A percentile compares a stretch with the other conserved stretches of the same genome.
phyloP scores from a whole-genome alignment of 1,140 invertebrate species.

The Nymphalis io region DNA sequence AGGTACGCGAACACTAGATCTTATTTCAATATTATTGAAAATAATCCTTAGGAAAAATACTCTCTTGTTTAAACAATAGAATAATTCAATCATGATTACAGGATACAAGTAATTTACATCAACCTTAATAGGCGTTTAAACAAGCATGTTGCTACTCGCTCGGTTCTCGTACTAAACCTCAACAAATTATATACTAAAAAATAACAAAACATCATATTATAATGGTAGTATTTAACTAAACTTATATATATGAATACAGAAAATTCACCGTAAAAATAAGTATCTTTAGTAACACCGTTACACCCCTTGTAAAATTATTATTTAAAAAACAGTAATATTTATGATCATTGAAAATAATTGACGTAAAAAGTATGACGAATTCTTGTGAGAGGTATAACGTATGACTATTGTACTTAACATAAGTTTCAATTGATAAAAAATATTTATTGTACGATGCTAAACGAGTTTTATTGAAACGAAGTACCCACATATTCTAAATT shows the following conservation, averaged over 20 bases:
- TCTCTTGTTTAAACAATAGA: too few relatives aligned
- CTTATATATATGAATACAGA: background rate
- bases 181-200: too few relatives aligned
- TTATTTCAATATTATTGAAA: too few relatives aligned
- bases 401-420: conserved; percentile 41
- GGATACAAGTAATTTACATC: too few relatives aligned
- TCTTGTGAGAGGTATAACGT: conserved; percentile 53
- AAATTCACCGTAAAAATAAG: conserved; percentile 21
- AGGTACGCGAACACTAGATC: too few relatives aligned
- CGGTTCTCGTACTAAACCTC: too few relatives aligned
- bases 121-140: too few relatives aligned
- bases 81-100: too few relatives aligned
- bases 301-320: conserved; percentile 38
- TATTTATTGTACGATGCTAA: conserved; percentile 43
- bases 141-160: too few relatives aligned
- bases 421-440: conserved; percentile 66
- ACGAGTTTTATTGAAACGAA: conserved; percentile 56
- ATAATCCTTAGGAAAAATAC: too few relatives aligned
- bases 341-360: conserved; percentile 51
- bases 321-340: conserved; percentile 35
- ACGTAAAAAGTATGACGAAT: conserved; percentile 71
- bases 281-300: conserved; percentile 40
- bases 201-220: background rate
- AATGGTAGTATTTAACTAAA: background rate
- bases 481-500: conserved; percentile 61